A percentile compares a stretch with the other conserved stretches of the same genome.
phyloP scores from a whole-genome alignment of 2,888 invertebrate species.

The Nephrotoma appendiculata region DNA sequence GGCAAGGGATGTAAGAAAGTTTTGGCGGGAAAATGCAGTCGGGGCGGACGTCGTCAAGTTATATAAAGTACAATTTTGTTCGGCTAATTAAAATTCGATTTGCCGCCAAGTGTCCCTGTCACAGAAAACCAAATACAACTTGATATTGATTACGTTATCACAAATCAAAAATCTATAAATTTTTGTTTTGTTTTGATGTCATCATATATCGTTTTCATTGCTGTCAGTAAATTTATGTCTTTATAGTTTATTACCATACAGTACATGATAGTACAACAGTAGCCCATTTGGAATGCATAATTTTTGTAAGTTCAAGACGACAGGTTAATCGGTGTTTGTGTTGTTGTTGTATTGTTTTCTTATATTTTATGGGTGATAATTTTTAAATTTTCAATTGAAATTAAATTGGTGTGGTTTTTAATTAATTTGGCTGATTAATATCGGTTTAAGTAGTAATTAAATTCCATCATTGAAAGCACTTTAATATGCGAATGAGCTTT shows the following conservation, averaged over 20 bases:
- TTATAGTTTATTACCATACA: neutral
- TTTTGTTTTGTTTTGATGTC: neutral
- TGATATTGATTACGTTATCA: neutral
- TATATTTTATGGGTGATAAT: neutral
- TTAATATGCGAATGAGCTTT: too few relatives aligned
- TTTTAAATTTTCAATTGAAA: neutral
- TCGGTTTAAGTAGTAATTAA: too few relatives aligned
- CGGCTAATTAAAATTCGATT: neutral
- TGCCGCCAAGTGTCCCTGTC: neutral
- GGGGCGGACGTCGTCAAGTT: neutral
- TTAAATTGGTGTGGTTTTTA: too few relatives aligned
- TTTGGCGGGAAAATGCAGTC: neutral
- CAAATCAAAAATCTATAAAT: neutral
- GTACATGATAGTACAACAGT: neutral
- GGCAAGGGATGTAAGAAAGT: neutral
- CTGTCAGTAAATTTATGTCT: neutral
- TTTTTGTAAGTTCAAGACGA: neutral
- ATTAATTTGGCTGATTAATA: too few relatives aligned
- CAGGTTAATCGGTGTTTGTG: neutral
- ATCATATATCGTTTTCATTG: neutral
- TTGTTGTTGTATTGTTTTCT: neutral
- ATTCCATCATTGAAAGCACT: too few relatives aligned
- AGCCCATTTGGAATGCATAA: neutral
- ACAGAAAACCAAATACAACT: neutral
- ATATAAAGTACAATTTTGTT: neutral